Conservation (phyloP, 2,888 invertebrate genomes). For the Artemia sinica region DNA sequence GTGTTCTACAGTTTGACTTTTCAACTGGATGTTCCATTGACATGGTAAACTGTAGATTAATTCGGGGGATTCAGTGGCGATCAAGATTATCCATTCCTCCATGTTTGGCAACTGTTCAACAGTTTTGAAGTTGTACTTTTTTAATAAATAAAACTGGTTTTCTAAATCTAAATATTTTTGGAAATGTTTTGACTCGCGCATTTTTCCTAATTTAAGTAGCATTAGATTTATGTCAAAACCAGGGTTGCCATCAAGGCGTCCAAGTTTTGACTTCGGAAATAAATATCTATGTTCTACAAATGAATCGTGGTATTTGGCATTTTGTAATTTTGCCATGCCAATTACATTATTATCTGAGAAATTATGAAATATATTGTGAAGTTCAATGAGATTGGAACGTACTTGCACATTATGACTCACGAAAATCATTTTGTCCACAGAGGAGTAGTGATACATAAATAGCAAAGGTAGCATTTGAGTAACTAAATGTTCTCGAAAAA, state of each 20-base stretch:
- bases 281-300: constrained; percentile 21
- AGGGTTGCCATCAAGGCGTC: constrained; percentile 18
- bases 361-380: constrained; percentile 20
- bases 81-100: constrained; percentile 22
- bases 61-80: constrained; percentile 20
- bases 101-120: constrained; percentile 15
- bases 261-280: constrained; percentile 18
- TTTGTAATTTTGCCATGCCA: constrained; percentile 21
- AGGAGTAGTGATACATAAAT: constrained; percentile 23
- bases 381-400: constrained; percentile 20
- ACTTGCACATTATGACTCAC: constrained; percentile 20
- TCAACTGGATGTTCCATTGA: constrained; percentile 21
- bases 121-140: constrained; percentile 22
- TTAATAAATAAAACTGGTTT: constrained; percentile 20
- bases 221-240: constrained; percentile 22
- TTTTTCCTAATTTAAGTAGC: constrained; percentile 22
- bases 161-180: constrained; percentile 19
- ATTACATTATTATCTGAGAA: constrained; percentile 18
- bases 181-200: constrained; percentile 18
- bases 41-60: constrained; percentile 22
- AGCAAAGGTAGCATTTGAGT: constrained; percentile 24
- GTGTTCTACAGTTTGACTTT: background rate
- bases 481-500: constrained; percentile 21
- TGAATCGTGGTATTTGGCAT: constrained; percentile 19
- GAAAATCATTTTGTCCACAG: constrained; percentile 22